Evolutionary conservation across 23 tunicate genomes (phyloP), one percentile per base, ranked within the genome.

Genomic region (Clavelina lepadiformis): DNA sequence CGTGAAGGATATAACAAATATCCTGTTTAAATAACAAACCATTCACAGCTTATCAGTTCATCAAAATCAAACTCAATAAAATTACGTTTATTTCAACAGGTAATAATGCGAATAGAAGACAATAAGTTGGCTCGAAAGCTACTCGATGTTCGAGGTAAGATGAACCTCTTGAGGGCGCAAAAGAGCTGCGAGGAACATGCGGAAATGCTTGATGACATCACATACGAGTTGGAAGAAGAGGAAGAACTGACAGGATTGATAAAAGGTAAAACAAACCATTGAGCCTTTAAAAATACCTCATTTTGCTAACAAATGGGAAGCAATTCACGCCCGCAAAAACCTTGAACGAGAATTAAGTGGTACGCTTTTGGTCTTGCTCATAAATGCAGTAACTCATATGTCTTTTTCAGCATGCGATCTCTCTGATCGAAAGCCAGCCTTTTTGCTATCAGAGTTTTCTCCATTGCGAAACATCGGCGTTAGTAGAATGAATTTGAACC

Each of bases 151-250:
- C 81, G 97, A 32, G 64, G 69, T 46, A 75, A 81, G 19, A 52
- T 89, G 62, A 89, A 52, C 64, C 58, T 69, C 24, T 26, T 81
- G 18, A 54, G 75, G 44, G 82, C 81, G 57, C 73, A 68, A 58
- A 60, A 59, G 32, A 87, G 96, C 78, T 87, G 96, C 31, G 77
- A 81, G 38, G 88, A 75, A 49, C 97, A 89, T 63, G 97, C 89
- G 24, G 80, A 75, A 19, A 89, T 89, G 97, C 53, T 89, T 20
- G 97, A 89, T 69, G 89, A 89, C 70, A 89, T 81, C 64, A 57
- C 97, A 21, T 80, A 22, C 33, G 97, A 89, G 56, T n/a, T 89
- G 44, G 81, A 73, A 54, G 97, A 89, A 64, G 97, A 89, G 64
- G 89, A 81, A 18, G 80, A 74, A 46, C 23, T 81, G 45, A 86